Evolutionary conservation across 2,888 invertebrate genomes (phyloP).

Genomic region (Drosophila setosimentum): DNA sequence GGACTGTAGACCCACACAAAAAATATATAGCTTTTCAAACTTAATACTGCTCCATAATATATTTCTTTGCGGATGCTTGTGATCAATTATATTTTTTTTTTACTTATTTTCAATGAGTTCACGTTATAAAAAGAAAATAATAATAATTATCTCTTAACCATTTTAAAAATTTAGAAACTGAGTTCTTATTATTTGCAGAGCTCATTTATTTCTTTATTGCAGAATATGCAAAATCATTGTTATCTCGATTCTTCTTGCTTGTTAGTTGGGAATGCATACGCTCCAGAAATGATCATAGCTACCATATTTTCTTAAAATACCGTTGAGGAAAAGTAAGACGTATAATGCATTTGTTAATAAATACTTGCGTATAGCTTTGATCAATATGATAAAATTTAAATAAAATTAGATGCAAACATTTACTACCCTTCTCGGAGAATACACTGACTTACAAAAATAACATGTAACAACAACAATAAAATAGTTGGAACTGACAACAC

Average conservation of each 20-base stretch:
- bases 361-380: background rate
- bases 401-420: background rate
- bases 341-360: too few species aligned
- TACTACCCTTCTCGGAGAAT: too few species aligned
- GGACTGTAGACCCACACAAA: constrained; percentile 11
- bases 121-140: background rate
- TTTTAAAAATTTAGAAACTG: background rate
- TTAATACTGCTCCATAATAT: background rate
- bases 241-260: background rate
- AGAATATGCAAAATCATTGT: background rate
- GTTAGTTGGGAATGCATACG: background rate
- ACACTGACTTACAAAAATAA: background rate
- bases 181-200: background rate
- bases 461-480: background rate
- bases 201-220: background rate
- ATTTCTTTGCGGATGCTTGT: rapidly evolving
- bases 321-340: too few species aligned
- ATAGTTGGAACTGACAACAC: background rate
- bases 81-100: background rate
- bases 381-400: background rate
- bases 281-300: background rate
- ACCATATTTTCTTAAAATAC: too few species aligned
- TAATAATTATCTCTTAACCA: background rate
- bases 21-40: background rate
- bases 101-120: background rate